Percentiles rank a stretch among this genome's conserved stretches.
These are phyloP conservation scores for Pseudomyrmex concolor DNA, from an alignment of 1,140 invertebrate genomes.

Conservation along the genomic window DNA sequence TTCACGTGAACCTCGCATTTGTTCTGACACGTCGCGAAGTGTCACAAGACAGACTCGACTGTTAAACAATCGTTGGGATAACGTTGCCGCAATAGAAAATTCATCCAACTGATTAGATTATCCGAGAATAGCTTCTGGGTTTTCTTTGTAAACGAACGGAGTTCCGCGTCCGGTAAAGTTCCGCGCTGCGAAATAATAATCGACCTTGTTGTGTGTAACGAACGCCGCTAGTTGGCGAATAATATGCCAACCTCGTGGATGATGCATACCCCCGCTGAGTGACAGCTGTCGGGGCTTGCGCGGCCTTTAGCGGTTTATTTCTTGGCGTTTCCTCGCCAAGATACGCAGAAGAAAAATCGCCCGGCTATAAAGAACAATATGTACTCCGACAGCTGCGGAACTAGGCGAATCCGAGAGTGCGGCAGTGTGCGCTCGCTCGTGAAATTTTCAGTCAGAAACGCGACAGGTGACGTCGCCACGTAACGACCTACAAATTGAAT, in stretches of 20 bases:
- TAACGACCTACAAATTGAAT: conserved; percentile 63
- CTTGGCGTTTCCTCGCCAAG: conserved; percentile 24
- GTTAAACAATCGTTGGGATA: conserved; percentile 14
- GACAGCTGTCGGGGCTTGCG: conserved; percentile 69
- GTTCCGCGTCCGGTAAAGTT: background rate
- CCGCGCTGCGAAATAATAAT: conserved; percentile 31
- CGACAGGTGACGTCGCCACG: conserved; percentile 64
- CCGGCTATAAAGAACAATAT: conserved; percentile 27
- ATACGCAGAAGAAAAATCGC: conserved; percentile 46
- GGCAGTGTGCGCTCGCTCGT: conserved; percentile 55
- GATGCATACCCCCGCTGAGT: conserved; percentile 53
- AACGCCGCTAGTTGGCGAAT: conserved; percentile 45
- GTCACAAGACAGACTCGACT: conserved; percentile 20
- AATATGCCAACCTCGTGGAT: conserved; percentile 54
- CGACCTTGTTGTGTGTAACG: conserved; percentile 31
- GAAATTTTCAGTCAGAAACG: conserved; percentile 41
- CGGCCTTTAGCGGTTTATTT: conserved; percentile 30
- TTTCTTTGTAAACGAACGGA: conserved; percentile 3
- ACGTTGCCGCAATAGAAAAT: conserved; percentile 18
- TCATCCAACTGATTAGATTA: conserved; percentile 46
- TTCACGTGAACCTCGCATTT: background rate
- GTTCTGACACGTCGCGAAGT: background rate
- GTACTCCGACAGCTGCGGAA: conserved; percentile 44
- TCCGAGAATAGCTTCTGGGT: background rate
- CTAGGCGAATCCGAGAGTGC: conserved; percentile 47